These are phyloP conservation scores for Mus caroli DNA, from an alignment of 2,797 vertebrate species.

Conservation along the genomic window DNA sequence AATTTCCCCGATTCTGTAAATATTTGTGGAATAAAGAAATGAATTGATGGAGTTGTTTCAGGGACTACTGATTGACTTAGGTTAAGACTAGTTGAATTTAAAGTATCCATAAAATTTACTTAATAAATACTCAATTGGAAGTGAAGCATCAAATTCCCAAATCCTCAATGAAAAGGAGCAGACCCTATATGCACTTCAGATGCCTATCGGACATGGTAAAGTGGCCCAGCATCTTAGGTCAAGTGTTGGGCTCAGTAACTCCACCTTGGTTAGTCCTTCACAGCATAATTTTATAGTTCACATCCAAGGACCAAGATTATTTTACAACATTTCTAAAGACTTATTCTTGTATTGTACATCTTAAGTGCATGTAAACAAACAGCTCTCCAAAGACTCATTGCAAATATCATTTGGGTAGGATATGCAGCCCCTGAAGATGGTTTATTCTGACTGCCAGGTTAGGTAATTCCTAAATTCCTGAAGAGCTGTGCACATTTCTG, in stretches of 20 bases:
- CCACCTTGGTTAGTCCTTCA: neutral
- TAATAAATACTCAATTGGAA: neutral
- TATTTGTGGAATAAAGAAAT: constrained; percentile 52
- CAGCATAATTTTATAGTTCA: constrained; percentile 4
- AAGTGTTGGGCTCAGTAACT: neutral
- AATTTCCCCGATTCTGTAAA: neutral
- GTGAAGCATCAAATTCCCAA: constrained; percentile 14
- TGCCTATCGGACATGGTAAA: neutral
- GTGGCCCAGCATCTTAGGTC: neutral
- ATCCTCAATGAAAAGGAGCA: neutral
- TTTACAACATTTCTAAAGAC: neutral
- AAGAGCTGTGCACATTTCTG: neutral
- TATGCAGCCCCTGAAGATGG: neutral
- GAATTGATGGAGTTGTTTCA: neutral
- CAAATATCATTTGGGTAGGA: neutral
- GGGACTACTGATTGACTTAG: neutral
- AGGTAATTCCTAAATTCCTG: neutral
- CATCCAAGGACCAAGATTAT: neutral
- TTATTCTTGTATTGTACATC: neutral
- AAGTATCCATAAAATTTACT: neutral
- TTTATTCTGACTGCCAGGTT: neutral
- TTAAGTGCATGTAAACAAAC: neutral
- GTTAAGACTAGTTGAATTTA: constrained; percentile 12
- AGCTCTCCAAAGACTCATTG: neutral
- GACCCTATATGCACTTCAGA: neutral